Conservation (phyloP, 2,888 invertebrate species). For the Coremacera marginata region DNA sequence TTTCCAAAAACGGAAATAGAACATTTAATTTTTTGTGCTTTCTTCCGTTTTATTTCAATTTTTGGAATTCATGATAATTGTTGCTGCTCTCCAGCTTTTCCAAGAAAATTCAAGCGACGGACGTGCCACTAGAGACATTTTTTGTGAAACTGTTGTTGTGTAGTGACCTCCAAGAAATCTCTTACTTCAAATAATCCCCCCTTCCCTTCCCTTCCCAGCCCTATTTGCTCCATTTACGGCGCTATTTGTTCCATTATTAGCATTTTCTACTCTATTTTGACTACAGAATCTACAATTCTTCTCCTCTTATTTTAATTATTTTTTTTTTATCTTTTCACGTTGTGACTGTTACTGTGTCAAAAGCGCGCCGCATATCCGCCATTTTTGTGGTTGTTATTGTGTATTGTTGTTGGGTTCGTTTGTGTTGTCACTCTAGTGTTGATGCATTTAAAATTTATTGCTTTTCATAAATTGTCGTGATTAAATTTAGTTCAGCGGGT, state of each 20-base stretch:
- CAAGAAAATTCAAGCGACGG: too few relatives aligned
- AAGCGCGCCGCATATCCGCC: neutral
- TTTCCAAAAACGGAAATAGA: too few relatives aligned
- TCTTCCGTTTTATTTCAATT: too few relatives aligned
- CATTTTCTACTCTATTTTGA: neutral
- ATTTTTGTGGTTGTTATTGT: neutral
- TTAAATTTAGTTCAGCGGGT: constrained; percentile 23
- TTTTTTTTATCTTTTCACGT: too few relatives aligned
- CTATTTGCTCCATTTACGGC: too few relatives aligned
- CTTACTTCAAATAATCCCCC: neutral
- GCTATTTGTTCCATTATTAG: neutral
- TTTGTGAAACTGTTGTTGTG: too few relatives aligned
- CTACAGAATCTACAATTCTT: neutral
- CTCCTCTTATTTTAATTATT: neutral
- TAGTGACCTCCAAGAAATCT: too few relatives aligned
- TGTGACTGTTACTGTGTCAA: neutral
- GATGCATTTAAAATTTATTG: neutral
- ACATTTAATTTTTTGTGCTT: too few relatives aligned
- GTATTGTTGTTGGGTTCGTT: neutral
- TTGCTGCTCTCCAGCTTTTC: too few relatives aligned
- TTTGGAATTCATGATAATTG: too few relatives aligned
- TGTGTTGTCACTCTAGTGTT: neutral
- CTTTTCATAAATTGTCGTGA: constrained; percentile 13
- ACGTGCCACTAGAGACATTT: too few relatives aligned
- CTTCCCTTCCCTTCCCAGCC: neutral